Evolutionary conservation across 2,797 vertebrate genomes (phyloP).

Genomic region (Rhynchonycteris naso): DNA sequence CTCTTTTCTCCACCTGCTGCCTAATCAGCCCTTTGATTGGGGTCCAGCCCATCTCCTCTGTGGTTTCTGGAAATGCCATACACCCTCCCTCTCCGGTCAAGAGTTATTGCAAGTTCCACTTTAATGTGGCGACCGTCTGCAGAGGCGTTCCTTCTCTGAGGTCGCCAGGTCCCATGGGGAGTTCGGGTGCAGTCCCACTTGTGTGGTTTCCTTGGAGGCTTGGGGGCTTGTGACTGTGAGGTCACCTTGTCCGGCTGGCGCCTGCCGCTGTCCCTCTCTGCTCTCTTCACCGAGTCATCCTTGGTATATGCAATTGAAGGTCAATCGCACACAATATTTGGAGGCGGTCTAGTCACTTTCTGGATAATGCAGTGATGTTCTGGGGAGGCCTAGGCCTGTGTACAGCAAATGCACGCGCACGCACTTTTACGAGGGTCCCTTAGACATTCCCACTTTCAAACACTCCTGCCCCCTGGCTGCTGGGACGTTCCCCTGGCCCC

Average conservation of each 20-base stretch:
- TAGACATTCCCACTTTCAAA: no score
- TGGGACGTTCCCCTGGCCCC: neutral
- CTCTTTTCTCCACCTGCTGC: accelerated
- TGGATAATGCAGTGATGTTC: neutral
- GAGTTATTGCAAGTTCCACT: neutral
- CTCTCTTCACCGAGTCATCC: neutral
- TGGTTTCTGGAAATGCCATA: neutral
- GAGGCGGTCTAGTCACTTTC: neutral
- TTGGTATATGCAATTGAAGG: neutral
- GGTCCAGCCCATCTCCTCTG: neutral
- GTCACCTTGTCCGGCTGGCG: neutral
- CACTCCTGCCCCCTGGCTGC: no score
- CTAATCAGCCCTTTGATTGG: neutral
- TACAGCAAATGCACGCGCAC: accelerated
- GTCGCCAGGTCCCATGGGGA: neutral
- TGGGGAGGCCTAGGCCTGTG: neutral
- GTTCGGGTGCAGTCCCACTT: no score
- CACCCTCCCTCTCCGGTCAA: neutral
- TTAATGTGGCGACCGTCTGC: neutral
- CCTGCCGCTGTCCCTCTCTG: neutral
- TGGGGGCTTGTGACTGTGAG: accelerated
- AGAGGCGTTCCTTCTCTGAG: neutral
- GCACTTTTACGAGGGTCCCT: neutral
- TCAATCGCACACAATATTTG: no score
- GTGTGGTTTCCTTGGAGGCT: neutral